Percentiles rank a stretch among this genome's conserved stretches.
phyloP scores from a whole-genome alignment of 2,888 invertebrate genomes.

The Gonocerus acuteangulatus region DNA sequence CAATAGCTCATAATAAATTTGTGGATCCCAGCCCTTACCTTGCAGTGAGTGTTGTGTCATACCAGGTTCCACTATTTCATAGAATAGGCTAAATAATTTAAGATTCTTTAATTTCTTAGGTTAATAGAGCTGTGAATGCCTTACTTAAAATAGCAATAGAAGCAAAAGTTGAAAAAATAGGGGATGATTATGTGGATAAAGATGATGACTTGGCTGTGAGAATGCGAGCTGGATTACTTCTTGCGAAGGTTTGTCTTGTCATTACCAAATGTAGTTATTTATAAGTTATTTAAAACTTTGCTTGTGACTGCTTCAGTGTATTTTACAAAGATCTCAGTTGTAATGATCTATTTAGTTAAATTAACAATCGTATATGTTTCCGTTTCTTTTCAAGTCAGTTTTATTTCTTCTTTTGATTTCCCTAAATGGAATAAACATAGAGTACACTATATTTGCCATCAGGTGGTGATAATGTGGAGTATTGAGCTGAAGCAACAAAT shows the following conservation, averaged over 20 bases:
- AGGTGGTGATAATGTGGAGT: constrained; percentile 34
- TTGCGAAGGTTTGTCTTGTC: constrained; percentile 33
- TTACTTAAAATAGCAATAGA: constrained; percentile 37
- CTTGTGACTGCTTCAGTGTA: too few relatives aligned
- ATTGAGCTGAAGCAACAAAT: constrained; percentile 37
- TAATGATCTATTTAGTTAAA: too few relatives aligned
- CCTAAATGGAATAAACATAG: not conserved
- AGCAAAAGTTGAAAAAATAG: constrained; percentile 31
- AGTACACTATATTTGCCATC: not conserved
- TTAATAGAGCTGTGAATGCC: constrained; percentile 35
- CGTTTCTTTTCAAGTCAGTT: not conserved
- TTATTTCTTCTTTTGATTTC: not conserved
- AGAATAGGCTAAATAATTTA: not conserved
- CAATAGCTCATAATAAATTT: constrained; percentile 35
- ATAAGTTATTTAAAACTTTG: not conserved
- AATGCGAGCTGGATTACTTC: constrained; percentile 32
- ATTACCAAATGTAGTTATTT: not conserved
- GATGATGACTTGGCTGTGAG: constrained; percentile 34
- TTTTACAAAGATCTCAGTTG: too few relatives aligned
- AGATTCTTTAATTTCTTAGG: constrained; percentile 24
- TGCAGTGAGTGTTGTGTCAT: constrained; percentile 29
- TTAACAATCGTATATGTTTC: too few relatives aligned
- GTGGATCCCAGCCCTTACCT: constrained; percentile 37
- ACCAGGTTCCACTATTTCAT: not conserved
- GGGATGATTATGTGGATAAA: constrained; percentile 15